phyloP scores from a whole-genome alignment of 2,113 vertebrate genomes.

The Onychostruthus taczanowskii region DNA sequence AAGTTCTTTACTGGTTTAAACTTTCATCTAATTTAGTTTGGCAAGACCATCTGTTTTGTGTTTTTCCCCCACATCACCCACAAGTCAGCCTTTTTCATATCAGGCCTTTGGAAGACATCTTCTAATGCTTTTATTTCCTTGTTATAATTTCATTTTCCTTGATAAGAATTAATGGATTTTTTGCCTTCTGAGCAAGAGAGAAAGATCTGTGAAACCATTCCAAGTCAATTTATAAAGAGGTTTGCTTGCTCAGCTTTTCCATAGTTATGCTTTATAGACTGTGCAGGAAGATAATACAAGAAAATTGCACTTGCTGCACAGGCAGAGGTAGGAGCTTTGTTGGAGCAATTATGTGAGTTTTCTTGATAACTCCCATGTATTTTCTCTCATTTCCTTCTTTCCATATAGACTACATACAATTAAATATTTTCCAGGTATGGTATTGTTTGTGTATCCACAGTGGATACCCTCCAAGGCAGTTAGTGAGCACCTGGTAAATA shows the following conservation, averaged over 20 bases:
- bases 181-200: background rate
- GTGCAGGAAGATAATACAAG: background rate
- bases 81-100: slow-evolving; percentile 18
- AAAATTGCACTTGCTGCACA: background rate
- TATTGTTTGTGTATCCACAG: background rate
- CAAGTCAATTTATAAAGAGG: background rate
- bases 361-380: background rate
- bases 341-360: background rate
- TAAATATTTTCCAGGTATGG: background rate
- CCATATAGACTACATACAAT: rapidly evolving
- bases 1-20: slow-evolving; percentile 70
- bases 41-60: slow-evolving; percentile 17
- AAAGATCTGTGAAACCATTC: background rate
- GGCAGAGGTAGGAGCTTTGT: background rate
- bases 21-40: slow-evolving; percentile 64
- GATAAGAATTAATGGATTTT: background rate
- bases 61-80: background rate
- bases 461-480: background rate
- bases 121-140: slow-evolving; percentile 16
- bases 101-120: slow-evolving; percentile 11
- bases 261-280: background rate
- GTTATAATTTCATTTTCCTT: background rate
- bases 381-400: background rate
- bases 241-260: background rate
- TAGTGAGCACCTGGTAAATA: background rate